Percentiles rank a stretch among this genome's conserved stretches.
These are phyloP conservation scores for Bucorvus abyssinicus DNA, from an alignment of 2,797 vertebrate genomes.

Conservation along the genomic window DNA sequence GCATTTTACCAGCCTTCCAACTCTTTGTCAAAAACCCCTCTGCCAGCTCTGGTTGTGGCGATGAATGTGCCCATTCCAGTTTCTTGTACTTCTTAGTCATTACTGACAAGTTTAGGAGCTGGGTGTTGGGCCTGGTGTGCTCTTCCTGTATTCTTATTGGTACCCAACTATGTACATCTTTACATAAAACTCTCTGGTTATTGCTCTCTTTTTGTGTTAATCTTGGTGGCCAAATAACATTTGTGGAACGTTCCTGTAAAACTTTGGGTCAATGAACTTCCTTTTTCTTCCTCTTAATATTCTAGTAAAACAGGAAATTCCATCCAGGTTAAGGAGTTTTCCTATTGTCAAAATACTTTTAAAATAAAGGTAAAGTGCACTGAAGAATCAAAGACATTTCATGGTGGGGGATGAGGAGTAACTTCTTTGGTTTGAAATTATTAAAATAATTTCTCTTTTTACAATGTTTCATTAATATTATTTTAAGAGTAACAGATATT, in stretches of 20 bases:
- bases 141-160: not conserved
- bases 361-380: no score
- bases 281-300: not conserved
- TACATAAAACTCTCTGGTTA: not conserved
- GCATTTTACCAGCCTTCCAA: not conserved
- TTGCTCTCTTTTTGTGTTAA: not conserved
- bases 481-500: no score
- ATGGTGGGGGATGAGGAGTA: no score
- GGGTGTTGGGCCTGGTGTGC: not conserved
- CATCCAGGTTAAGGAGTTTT: no score
- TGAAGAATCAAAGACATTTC: no score
- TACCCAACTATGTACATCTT: not conserved
- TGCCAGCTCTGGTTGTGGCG: not conserved
- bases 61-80: accelerated
- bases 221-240: not conserved
- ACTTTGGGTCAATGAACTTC: not conserved
- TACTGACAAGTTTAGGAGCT: not conserved
- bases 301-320: no score
- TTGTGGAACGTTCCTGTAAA: not conserved
- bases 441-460: no score
- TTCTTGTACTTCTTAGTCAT: not conserved
- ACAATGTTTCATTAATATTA: no score
- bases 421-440: no score
- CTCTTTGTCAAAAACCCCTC: not conserved
- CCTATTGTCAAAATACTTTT: no score